Conservation (phyloP, 2,888 invertebrate genomes). For the Nudaria mundana region DNA sequence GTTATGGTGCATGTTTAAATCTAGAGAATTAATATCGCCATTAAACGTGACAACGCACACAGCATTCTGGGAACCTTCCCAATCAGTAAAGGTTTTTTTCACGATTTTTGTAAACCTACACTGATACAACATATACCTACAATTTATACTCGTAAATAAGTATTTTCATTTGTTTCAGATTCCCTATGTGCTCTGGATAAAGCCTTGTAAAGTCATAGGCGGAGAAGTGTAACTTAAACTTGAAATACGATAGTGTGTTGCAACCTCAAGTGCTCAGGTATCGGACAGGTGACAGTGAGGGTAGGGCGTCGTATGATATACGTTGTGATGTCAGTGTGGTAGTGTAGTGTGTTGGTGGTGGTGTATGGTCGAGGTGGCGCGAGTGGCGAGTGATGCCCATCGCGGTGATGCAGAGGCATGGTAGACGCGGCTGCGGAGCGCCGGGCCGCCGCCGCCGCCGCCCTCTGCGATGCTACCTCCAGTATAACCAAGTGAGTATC, state of each 20-base stretch:
- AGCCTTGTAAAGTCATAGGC: slow-evolving; percentile 18
- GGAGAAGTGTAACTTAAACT: slow-evolving; percentile 21
- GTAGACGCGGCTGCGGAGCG: slow-evolving; percentile 80
- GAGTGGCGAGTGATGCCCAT: slow-evolving; percentile 69
- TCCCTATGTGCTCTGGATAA: slow-evolving; percentile 21
- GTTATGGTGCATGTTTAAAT: too few relatives aligned
- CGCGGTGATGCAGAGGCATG: slow-evolving; percentile 79
- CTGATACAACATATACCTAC: neutral
- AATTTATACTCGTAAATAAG: neutral
- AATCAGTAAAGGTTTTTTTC: too few relatives aligned
- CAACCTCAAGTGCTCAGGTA: slow-evolving; percentile 52
- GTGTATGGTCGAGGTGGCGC: slow-evolving; percentile 52
- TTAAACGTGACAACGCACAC: neutral
- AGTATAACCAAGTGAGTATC: slow-evolving; percentile 72
- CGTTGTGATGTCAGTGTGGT: slow-evolving; percentile 55
- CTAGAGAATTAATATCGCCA: neutral
- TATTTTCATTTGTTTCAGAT: slow-evolving; percentile 33
- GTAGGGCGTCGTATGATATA: slow-evolving; percentile 49
- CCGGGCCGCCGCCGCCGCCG: slow-evolving; percentile 72
- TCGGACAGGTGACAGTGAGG: slow-evolving; percentile 45
- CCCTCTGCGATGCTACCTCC: slow-evolving; percentile 61
- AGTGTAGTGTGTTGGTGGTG: slow-evolving; percentile 53
- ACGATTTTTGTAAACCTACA: too few relatives aligned
- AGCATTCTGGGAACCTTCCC: too few relatives aligned
- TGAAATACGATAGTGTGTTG: slow-evolving; percentile 33